Evolutionary conservation across 2,797 vertebrate genomes (phyloP).

Genomic region (Odontamblyopus lacepedii): DNA sequence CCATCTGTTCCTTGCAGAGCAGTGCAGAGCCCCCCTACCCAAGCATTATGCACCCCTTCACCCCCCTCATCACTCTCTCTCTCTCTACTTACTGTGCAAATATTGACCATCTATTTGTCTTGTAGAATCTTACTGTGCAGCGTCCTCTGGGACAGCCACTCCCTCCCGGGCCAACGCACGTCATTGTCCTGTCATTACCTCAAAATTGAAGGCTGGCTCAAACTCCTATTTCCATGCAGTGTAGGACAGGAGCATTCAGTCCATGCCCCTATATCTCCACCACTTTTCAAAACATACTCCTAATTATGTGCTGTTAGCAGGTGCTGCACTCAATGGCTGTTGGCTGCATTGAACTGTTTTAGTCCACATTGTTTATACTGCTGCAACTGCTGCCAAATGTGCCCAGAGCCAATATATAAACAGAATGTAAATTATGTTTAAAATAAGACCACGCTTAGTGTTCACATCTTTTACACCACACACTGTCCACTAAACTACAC

Average conservation of each 20-base stretch:
- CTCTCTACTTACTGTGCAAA: slow-evolving; percentile 79
- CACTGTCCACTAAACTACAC: neutral
- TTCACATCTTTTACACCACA: neutral
- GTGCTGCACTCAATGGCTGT: slow-evolving; percentile 59
- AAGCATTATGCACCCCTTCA: slow-evolving; percentile 61
- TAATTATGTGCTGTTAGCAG: slow-evolving; percentile 58
- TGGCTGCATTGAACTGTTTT: neutral
- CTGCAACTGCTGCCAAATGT: too few species aligned
- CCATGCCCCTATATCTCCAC: slow-evolving; percentile 22
- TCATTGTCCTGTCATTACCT: slow-evolving; percentile 83
- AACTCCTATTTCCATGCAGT: slow-evolving; percentile 50
- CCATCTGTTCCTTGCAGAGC: slow-evolving; percentile 84
- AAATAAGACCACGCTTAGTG: too few species aligned
- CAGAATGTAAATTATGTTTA: too few species aligned
- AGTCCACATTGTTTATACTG: too few species aligned
- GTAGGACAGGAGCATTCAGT: slow-evolving; percentile 16
- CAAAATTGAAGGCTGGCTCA: slow-evolving; percentile 79
- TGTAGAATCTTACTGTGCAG: slow-evolving; percentile 73
- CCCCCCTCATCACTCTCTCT: slow-evolving; percentile 48
- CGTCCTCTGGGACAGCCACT: slow-evolving; percentile 73
- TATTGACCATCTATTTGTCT: slow-evolving; percentile 71
- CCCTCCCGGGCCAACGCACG: slow-evolving; percentile 68
- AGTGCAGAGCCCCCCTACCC: slow-evolving; percentile 73
- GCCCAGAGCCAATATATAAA: too few species aligned
- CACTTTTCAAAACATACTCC: slow-evolving; percentile 13